Percentiles rank a stretch among this genome's conserved stretches.
These are phyloP conservation scores for Hippopotamus amphibius DNA, from an alignment of 2,113 vertebrate species.

Conservation along the genomic window DNA sequence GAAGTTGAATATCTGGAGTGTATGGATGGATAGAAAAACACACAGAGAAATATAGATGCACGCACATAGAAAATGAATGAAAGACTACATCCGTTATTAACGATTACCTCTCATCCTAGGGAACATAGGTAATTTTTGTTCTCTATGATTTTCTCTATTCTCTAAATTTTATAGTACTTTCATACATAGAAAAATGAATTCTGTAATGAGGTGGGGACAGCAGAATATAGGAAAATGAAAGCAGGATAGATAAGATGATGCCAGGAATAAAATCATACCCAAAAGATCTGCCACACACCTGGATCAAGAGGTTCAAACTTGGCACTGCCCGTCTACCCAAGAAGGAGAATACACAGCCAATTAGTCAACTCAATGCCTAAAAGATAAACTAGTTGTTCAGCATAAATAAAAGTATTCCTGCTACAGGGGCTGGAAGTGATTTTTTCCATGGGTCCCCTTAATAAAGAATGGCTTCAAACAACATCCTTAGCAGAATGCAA, in stretches of 20 bases:
- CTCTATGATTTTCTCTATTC: slow-evolving; percentile 27
- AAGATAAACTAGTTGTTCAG: not conserved
- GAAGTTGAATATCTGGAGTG: not conserved
- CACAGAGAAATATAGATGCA: not conserved
- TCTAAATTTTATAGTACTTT: not conserved
- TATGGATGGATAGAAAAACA: not conserved
- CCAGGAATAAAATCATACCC: not conserved
- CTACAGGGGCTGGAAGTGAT: not conserved
- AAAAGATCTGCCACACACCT: not conserved
- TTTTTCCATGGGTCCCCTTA: not conserved
- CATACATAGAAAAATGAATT: not conserved
- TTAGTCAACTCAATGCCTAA: not conserved
- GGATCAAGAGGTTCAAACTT: not conserved
- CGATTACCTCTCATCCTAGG: not conserved
- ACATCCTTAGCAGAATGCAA: not conserved
- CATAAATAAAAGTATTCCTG: slow-evolving; percentile 21
- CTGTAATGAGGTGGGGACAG: not conserved
- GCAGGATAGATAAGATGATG: not conserved
- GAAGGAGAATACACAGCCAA: not conserved
- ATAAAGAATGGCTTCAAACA: not conserved
- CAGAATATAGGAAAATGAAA: not conserved
- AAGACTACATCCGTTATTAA: not conserved
- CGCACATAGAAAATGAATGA: not conserved
- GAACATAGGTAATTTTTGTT: not conserved
- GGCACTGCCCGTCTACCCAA: not conserved